Evolutionary conservation across 2,888 invertebrate genomes (phyloP), one percentile per base, ranked within the genome.

Genomic region (Cataglyphis rosenhaueri): DNA sequence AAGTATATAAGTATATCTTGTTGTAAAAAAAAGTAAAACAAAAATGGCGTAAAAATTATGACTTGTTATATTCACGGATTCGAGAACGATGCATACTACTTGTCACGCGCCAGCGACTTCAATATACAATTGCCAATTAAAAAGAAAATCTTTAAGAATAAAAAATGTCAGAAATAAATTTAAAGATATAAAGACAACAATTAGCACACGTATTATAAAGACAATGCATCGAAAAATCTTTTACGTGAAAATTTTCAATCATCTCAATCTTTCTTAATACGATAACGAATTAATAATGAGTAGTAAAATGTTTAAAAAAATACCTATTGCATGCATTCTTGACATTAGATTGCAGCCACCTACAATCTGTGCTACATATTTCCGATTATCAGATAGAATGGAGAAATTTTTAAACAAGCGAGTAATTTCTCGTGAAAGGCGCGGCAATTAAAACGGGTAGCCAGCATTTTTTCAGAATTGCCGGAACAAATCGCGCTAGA

Each of bases 321-420:
- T 15, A 4, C 68, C 35, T 79, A 81, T 86, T 82, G 86, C 87
- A 87, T 89, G 84, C 87, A 44, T 44, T 12, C 12, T 84, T 84
- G 81, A 68, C 75, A 82, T 86, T 86, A 86, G 57, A 78, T 87
- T 55, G 29, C 21, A 62, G 81, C 78, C 86, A 86, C 12, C 10
- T n/a, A 18, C 52, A 73, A 44, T 65, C 48, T 74, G 65, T 48
- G 35, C 44, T 59, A 74, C 83, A 78, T 84, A 85, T 89, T 88
- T 84, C 86, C 86, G 91, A 91, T 91, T 91, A 90, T 87, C 82
- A 86, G 85, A 90, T 90, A 90, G 86, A 90, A 86, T 86, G 83
- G 81, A 87, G 85, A 88, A 88, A 89, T 90, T 89, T 88, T 90
- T 82, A 82, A 83, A 57, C 32, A 18, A 44, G 55, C 81, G 65